Percentiles rank a stretch among this genome's conserved stretches.
phyloP scores from a whole-genome alignment of 2,797 vertebrate species.

The Otus scops region DNA sequence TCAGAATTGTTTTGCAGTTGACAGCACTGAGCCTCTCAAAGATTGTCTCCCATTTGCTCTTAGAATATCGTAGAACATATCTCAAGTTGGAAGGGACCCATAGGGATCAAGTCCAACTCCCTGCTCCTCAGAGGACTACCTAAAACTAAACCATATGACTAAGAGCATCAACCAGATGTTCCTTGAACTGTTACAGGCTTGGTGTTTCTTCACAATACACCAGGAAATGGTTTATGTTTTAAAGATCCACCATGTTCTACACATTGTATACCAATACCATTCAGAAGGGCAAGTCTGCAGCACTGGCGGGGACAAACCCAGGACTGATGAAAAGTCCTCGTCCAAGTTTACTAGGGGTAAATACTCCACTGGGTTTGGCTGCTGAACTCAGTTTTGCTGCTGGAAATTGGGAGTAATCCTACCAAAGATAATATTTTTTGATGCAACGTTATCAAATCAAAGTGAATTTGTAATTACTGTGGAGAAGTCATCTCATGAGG shows the following conservation, averaged over 20 bases:
- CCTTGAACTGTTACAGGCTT: not conserved
- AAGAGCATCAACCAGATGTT: not conserved
- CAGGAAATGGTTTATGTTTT: not conserved
- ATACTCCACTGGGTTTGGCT: not conserved
- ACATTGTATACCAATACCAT: too few relatives aligned
- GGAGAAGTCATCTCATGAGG: not conserved
- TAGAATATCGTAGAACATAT: not conserved
- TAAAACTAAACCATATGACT: not conserved
- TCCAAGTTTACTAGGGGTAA: not conserved
- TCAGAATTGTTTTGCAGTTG: not conserved
- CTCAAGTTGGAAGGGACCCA: not conserved
- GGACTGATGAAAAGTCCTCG: rapidly evolving
- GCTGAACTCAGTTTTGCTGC: not conserved
- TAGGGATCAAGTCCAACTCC: not conserved
- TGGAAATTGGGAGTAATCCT: not conserved
- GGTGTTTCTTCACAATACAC: not conserved
- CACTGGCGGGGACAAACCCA: not conserved
- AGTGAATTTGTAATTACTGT: not conserved
- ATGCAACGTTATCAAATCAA: not conserved
- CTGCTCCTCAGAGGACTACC: not conserved
- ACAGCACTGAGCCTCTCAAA: not conserved
- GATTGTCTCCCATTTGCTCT: not conserved
- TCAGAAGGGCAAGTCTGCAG: not conserved
- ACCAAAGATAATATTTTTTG: not conserved
- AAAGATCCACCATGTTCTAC: not conserved